Evolutionary conservation across 2,797 vertebrate genomes (phyloP).

Genomic region (Neoniphon sammara): DNA sequence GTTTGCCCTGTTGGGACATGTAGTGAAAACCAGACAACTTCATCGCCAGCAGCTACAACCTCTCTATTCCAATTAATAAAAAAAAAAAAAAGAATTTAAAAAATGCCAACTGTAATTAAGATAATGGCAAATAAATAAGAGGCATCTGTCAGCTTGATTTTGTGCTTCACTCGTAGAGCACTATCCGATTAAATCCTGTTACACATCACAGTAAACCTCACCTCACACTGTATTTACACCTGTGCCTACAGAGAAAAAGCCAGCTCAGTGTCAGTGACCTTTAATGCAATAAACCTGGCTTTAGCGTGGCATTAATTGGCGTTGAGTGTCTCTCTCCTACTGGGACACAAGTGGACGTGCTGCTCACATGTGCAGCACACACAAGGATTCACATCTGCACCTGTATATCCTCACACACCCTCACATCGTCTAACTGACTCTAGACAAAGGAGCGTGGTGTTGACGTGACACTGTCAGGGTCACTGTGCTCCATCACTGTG

Average conservation of each 20-base stretch:
- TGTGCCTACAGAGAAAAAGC: background rate
- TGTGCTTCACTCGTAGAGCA: background rate
- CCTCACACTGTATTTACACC: background rate
- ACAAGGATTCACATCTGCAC: background rate
- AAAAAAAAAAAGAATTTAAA: too few relatives aligned
- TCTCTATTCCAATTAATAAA: too few relatives aligned
- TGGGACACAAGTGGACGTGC: conserved; percentile 1
- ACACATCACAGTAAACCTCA: background rate
- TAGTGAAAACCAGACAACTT: background rate
- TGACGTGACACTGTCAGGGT: background rate
- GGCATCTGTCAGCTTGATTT: conserved; percentile 25
- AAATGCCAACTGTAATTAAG: too few relatives aligned
- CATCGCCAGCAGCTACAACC: background rate
- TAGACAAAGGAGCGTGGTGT: background rate
- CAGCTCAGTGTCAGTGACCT: background rate
- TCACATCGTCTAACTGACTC: background rate
- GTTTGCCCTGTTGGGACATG: background rate
- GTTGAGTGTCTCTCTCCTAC: background rate
- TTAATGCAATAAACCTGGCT: background rate
- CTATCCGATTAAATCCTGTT: conserved; percentile 19
- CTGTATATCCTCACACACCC: conserved; percentile 4
- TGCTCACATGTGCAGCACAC: background rate
- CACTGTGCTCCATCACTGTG: conserved; percentile 23
- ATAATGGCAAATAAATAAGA: conserved; percentile 21
- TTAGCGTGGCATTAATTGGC: background rate